phyloP scores from a whole-genome alignment of 2,888 invertebrate genomes.

The Ichneumon xanthorius region DNA sequence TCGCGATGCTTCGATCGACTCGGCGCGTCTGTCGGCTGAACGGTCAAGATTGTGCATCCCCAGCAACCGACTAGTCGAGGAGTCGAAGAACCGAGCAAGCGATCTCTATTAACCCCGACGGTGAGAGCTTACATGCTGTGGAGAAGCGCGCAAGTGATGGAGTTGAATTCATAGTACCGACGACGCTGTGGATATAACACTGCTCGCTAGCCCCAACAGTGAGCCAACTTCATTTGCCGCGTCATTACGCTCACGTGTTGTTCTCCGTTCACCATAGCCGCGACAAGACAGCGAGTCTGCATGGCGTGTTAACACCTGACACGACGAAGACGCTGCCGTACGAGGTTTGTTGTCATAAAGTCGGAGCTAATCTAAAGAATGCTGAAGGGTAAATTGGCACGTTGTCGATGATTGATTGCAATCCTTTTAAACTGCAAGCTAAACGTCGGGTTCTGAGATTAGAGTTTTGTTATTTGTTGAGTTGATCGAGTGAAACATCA shows the following conservation, averaged over 20 bases:
- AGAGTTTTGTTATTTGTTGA: too few relatives aligned
- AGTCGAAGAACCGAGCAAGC: constrained; percentile 74
- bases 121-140: constrained; percentile 57
- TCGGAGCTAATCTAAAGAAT: background rate
- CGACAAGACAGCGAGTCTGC: background rate
- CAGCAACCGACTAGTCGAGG: background rate
- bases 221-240: constrained; percentile 3
- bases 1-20: background rate
- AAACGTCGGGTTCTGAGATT: too few relatives aligned
- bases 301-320: constrained; percentile 5
- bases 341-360: constrained; percentile 8
- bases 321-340: background rate
- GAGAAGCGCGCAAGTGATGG: constrained; percentile 70
- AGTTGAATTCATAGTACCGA: constrained; percentile 71
- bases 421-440: background rate
- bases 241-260: constrained; percentile 9
- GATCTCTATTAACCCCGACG: constrained; percentile 81
- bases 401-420: background rate
- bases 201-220: background rate
- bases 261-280: background rate
- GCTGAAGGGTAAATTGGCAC: background rate
- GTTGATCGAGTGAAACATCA: too few relatives aligned
- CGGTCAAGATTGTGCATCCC: background rate
- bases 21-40: background rate
- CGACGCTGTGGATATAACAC: background rate